A percentile compares a stretch with the other conserved stretches of the same genome.
phyloP scores from a whole-genome alignment of 2,797 vertebrate genomes.

The Cossypha dichroa region DNA sequence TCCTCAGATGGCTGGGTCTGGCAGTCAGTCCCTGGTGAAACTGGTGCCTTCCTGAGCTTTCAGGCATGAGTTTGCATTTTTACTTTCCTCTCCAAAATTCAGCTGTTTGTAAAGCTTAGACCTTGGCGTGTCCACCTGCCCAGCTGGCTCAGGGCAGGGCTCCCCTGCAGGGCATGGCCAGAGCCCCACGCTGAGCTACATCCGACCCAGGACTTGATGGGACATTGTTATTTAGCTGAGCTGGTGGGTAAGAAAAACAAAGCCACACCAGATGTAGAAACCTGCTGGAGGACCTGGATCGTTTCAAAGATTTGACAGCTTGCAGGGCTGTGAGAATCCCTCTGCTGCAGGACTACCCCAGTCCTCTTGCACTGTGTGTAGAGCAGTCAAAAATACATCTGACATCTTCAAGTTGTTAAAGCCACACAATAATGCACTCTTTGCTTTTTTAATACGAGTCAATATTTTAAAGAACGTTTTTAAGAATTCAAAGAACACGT shows the following conservation, averaged over 20 bases:
- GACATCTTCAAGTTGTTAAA: not conserved
- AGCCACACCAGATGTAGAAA: not conserved
- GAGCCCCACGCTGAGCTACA: not conserved
- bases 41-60: not conserved
- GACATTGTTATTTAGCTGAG: not conserved
- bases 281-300: not conserved
- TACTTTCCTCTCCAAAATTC: not conserved
- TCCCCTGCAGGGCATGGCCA: not conserved
- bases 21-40: not conserved
- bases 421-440: not conserved
- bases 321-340: not conserved
- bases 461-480: not conserved
- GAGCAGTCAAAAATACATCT: not conserved
- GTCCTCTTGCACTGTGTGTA: not conserved
- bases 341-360: not conserved
- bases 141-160: not conserved
- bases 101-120: not conserved
- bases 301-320: not conserved
- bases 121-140: not conserved
- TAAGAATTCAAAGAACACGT: not conserved
- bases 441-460: not conserved
- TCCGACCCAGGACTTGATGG: not conserved
- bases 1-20: not conserved
- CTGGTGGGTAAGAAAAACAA: not conserved
- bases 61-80: not conserved